A percentile compares a stretch with the other conserved stretches of the same genome.
Conservation (phyloP, 2,797 vertebrate genomes). For the Diplodus sargus region DNA sequence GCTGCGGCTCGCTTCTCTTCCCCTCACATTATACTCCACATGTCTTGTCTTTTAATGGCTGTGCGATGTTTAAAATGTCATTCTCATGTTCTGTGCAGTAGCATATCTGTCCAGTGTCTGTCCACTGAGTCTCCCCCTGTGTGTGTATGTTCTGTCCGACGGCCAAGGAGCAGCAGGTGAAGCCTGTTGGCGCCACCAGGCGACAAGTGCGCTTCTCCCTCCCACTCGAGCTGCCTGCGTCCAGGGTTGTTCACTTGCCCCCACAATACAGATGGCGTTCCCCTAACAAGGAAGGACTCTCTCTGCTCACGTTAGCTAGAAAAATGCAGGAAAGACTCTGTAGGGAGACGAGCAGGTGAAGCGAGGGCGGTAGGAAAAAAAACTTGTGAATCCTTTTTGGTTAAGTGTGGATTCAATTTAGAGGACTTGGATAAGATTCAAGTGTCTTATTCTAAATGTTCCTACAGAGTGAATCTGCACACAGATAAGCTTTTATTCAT, state of each 20-base stretch:
- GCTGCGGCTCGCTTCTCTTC: rapidly evolving
- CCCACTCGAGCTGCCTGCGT: constrained; percentile 87
- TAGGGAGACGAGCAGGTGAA: neutral
- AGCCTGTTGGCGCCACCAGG: constrained; percentile 82
- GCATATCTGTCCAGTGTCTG: constrained; percentile 74
- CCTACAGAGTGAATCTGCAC: neutral
- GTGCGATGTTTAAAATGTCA: constrained; percentile 58
- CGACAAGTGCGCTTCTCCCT: constrained; percentile 89
- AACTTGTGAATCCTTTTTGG: neutral
- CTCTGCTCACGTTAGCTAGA: constrained; percentile 40
- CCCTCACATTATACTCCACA: constrained; percentile 40
- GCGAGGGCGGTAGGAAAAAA: neutral
- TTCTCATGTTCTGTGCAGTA: constrained; percentile 68
- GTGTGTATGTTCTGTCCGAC: constrained; percentile 80
- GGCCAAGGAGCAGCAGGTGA: constrained; percentile 87
- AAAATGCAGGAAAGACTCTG: constrained; percentile 18
- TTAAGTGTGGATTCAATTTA: neutral
- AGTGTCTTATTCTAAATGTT: too few species aligned
- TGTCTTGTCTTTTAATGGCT: constrained; percentile 49
- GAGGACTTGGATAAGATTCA: neutral
- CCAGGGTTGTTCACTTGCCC: constrained; percentile 86
- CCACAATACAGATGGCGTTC: constrained; percentile 85
- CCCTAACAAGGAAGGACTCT: constrained; percentile 87
- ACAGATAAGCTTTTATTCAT: constrained; percentile 5
- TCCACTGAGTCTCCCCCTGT: constrained; percentile 72